Evolutionary conservation across 2,888 invertebrate genomes (phyloP), one percentile per base, ranked within the genome.

Genomic region (Zygothrica quintamaculata): DNA sequence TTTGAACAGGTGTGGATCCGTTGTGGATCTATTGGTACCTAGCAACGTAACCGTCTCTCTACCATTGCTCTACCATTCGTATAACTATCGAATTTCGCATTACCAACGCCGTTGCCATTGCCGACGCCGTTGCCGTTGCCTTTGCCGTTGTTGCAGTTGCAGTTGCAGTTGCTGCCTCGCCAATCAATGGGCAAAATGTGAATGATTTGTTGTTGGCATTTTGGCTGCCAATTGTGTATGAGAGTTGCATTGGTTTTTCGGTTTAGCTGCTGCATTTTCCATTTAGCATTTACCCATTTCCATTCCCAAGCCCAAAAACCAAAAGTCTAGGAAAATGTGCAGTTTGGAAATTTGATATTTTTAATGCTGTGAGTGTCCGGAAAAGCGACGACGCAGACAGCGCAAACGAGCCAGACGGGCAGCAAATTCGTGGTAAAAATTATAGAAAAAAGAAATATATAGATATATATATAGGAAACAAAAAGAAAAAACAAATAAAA

Each of bases 191-290:
- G 50, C 65, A 47, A 72, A 66, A 58, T 78, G 50, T 67, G 62
- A 64, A 77, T 84, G 84, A 86, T 80, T 81, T 80, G 78, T 66
- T 81, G 86, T 68, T 80, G 87, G 80, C 87, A 80, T 84, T 80
- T 80, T 80, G 72, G 82, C 79, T 84, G 80, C 84, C 84, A 86
- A 84, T 80, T 84, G 84, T 79, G 47, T 67, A 58, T 9, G 53
- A 53, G 34, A 48, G 39, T 44, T 57, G 66, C 58, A 65, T 31
- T 58, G 31, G 36, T 43, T 39, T 46, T 43, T 1, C 13, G 1
- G 15, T 13, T 15, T 13, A 12, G 36, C 52, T 61, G 71, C 67
- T 74, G 74, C 74, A 73, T 53, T 77, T 76, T 68, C 62, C 57
- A 11, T 29, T 55, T 44, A 6, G 6, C 22, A 12, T 12, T 34